Evolutionary conservation across 2,113 vertebrate genomes (phyloP).

Genomic region (Nothobranchius furzeri): DNA sequence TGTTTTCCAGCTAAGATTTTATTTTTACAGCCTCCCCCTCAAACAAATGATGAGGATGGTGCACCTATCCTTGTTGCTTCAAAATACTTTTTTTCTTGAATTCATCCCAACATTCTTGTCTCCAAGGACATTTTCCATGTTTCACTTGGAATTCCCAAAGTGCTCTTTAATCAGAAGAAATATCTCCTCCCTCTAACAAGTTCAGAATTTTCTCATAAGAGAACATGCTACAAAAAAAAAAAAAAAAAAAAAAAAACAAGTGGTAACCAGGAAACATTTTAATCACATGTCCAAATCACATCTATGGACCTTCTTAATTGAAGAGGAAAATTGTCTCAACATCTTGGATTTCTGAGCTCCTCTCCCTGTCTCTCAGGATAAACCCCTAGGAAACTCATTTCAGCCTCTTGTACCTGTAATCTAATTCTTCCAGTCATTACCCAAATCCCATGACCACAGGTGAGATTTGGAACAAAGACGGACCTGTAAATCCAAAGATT

Average conservation of each 20-base stretch:
- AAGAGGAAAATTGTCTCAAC: neutral
- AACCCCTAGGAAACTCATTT: neutral
- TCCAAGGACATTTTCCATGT: neutral
- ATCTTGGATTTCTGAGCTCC: neutral
- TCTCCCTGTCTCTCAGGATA: neutral
- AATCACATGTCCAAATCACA: neutral
- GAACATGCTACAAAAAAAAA: neutral
- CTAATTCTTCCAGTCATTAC: neutral
- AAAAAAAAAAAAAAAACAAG: neutral
- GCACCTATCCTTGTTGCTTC: too few relatives aligned
- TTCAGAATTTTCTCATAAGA: neutral
- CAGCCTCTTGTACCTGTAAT: neutral
- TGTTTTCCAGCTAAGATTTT: too few relatives aligned
- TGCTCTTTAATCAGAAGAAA: neutral
- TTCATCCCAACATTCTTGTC: too few relatives aligned
- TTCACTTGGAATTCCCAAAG: neutral
- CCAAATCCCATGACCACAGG: neutral
- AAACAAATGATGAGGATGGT: too few relatives aligned
- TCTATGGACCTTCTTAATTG: neutral
- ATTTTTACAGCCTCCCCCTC: too few relatives aligned
- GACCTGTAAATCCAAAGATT: neutral
- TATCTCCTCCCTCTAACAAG: neutral
- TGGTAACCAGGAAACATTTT: neutral
- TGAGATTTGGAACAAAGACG: neutral
- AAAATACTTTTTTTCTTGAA: too few relatives aligned